Base-by-base conservation (phyloP, 2,888 invertebrate genomes). In the Terebella lapidaria region DNA sequence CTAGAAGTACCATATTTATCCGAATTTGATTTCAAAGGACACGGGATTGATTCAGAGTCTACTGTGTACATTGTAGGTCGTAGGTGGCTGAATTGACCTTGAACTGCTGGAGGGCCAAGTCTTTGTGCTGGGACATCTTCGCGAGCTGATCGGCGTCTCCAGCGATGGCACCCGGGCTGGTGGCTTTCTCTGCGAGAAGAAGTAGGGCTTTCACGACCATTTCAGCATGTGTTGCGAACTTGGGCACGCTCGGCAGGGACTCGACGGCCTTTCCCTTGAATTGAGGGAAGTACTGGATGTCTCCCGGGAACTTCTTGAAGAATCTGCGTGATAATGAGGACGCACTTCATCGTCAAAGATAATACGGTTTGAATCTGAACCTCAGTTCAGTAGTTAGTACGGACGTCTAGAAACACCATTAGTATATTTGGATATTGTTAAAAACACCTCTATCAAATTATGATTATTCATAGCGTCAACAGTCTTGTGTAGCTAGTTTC, bases 241-340 rank as follows among this genome's bases (percentile, higher is more conserved):
- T 49, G 15, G 49, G 18, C 10, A 49, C 24, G 22, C n/a, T 20
- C 18, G 5, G 10, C 49, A 49, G 49, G 22, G 18, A n/a, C n/a
- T 49, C 49, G 5, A 22, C 18, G 22, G 15, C 10, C 49, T 49
- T 49, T 15, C 49, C 49, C 49, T 49, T 49, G 49, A 20, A 49
- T 15, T 49, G 5, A 22, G 49, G 18, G 49, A 49, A 49, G 18
- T n/a, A 5, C n/a, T 10, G 5, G n/a, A 20, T 15, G 24, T n/a
- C n/a, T 5, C 5, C 18, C n/a, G 49, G 49, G 49, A 49, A 49
- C 49, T 49, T 49, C 49, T 49, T 49, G 49, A 49, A 49, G 24
- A 49, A 22, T 10, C 49, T 49, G 49, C 42, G 42, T 10, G 10
- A 35, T 15, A 15, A n/a, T 35, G n/a, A n/a, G 42, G 42, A 35